Base-by-base conservation (phyloP, 1,140 invertebrate genomes). In the Drosophila nebulosa region DNA sequence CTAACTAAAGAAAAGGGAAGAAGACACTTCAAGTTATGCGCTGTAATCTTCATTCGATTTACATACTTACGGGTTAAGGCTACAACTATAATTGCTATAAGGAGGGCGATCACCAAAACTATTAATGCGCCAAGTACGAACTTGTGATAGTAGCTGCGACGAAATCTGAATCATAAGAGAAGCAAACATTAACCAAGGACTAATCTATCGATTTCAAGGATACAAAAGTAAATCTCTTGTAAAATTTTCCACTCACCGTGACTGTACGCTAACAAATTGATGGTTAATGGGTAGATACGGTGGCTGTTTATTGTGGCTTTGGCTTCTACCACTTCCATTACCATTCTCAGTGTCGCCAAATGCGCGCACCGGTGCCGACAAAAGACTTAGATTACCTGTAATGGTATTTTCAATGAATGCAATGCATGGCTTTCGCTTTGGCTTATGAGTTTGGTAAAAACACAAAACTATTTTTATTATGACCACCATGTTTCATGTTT, bases 91-190 rank as follows among this genome's bases (percentile, higher is more conserved):
- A 85, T 79, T 72, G 68, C 88, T 66, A 92, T 92, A 65, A 93
- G 78, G 52, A 92, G 73, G 72, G 93, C 79, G 39, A 92, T 78
- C 73, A 93, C 91, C 30, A 93, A 69, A 10, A 91, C 36, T 35
- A 92, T 57, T 16, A 93, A 69, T 24, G 92, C 55, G 4, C 92
- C 71, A 18, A 93, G 57, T 6, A 92, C 70, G 12, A 92, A 80
- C 80, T 92, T 93, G 65, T 92, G 91, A 73, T 92, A 92, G 62
- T 93, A 92, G 91, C 92, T 93, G 81, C 93, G 91, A 52, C 93
- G 90, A 77, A 93, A 93, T 66, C 93, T 94, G 74, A 66, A 21
- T 14, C 10, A 26, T 0, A 10, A 22, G 2, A 35, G 7, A 42
- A n/a, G n/a, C n/a, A n/a, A n/a, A n/a, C n/a, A n/a, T n/a, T n/a